Evolutionary conservation across 1,140 invertebrate genomes (phyloP).

Genomic region (Drosophila melanica): DNA sequence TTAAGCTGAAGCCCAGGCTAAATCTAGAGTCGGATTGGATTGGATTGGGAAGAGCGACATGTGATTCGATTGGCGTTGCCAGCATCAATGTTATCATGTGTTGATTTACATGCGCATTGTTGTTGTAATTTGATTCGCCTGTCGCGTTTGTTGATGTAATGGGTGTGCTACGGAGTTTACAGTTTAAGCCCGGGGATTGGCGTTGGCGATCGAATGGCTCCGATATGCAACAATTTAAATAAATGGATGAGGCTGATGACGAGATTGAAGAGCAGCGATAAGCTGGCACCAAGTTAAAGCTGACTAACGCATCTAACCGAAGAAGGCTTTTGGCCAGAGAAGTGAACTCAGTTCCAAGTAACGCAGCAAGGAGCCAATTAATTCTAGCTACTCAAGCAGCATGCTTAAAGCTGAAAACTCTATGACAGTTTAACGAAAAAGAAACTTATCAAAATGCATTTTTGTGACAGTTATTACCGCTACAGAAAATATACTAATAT

Average conservation of each 20-base stretch:
- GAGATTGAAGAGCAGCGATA: conserved; percentile 32
- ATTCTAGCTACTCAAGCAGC: conserved; percentile 4
- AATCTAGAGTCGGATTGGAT: conserved; percentile 26
- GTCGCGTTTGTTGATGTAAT: conserved; percentile 27
- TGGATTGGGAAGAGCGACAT: conserved; percentile 33
- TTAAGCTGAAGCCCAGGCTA: not conserved
- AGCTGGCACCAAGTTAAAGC: conserved; percentile 22
- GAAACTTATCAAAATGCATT: no score
- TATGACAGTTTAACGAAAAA: no score
- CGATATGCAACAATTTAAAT: conserved; percentile 48
- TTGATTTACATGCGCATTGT: conserved; percentile 74
- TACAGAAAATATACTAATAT: no score
- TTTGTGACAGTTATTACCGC: no score
- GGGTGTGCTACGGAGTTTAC: conserved; percentile 40
- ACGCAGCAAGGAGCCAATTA: conserved; percentile 40
- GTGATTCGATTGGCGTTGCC: conserved; percentile 14
- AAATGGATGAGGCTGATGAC: conserved; percentile 24
- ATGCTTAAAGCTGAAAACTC: not conserved
- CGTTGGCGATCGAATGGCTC: conserved; percentile 34
- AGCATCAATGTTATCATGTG: conserved; percentile 76
- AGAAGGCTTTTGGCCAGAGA: not conserved
- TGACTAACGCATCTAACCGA: conserved; percentile 17
- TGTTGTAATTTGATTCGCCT: conserved; percentile 56
- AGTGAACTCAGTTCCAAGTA: conserved; percentile 1
- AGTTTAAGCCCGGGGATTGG: conserved; percentile 45